These are phyloP conservation scores for Psittacula derbiana DNA, from an alignment of 2,797 vertebrate genomes.

Conservation along the genomic window DNA sequence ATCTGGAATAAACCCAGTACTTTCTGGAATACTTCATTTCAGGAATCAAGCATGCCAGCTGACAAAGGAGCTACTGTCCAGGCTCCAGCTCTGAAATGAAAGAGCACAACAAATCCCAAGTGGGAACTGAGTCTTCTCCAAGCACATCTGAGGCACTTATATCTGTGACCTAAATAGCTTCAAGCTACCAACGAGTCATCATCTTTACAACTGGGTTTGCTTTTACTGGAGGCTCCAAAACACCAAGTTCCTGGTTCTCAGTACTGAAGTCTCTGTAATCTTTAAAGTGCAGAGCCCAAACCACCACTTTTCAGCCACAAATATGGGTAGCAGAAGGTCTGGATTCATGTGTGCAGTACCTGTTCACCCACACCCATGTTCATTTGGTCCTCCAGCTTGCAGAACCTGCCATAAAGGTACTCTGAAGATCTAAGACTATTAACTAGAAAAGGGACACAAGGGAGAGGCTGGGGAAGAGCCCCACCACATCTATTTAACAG, in stretches of 20 bases:
- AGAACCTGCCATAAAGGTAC: not conserved
- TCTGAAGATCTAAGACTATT: not conserved
- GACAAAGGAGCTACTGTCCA: not conserved
- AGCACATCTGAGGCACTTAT: not conserved
- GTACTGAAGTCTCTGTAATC: not conserved
- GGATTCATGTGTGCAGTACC: not conserved
- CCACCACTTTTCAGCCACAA: not conserved
- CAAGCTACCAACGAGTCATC: not conserved
- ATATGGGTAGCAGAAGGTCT: not conserved
- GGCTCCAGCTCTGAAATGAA: not conserved
- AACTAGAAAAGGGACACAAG: not conserved
- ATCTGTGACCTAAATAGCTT: not conserved
- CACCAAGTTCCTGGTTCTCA: not conserved
- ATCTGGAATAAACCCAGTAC: rapidly evolving
- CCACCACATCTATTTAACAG: not conserved
- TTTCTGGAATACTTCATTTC: not conserved
- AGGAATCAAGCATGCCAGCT: not conserved
- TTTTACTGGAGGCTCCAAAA: not conserved
- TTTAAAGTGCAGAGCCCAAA: not conserved
- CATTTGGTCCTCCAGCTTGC: not conserved
- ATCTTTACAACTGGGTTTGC: not conserved
- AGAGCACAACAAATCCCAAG: not conserved
- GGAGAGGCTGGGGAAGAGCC: not conserved
- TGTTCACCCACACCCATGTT: not conserved
- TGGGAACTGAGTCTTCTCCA: not conserved